These are phyloP conservation scores for Calephelis virginiensis DNA, from an alignment of 1,140 invertebrate genomes.

Conservation along the genomic window DNA sequence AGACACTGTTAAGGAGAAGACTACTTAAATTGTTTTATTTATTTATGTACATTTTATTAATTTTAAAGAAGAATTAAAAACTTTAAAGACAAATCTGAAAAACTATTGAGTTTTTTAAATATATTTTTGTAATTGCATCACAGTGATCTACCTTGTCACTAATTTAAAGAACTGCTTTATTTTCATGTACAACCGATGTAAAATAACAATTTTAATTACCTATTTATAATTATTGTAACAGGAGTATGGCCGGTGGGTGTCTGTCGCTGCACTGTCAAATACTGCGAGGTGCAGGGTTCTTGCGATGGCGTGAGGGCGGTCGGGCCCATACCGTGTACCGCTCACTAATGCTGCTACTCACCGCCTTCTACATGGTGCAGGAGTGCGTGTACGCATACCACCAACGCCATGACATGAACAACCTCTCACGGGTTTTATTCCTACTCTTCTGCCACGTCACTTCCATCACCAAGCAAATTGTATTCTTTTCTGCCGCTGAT, in stretches of 20 bases:
- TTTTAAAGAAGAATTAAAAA: too few species aligned
- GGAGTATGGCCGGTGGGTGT: conserved; percentile 25
- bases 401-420: conserved; percentile 50
- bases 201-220: too few species aligned
- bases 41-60: too few species aligned
- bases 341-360: conserved; percentile 36
- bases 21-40: too few species aligned
- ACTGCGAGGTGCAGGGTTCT: conserved; percentile 34
- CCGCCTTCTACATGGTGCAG: conserved; percentile 49
- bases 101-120: too few species aligned
- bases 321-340: conserved; percentile 38
- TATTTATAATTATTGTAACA: neutral
- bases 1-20: too few species aligned
- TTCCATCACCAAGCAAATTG: conserved; percentile 57
- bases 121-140: too few species aligned
- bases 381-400: conserved; percentile 53
- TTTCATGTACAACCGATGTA: too few species aligned
- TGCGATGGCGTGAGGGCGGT: conserved; percentile 19
- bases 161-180: too few species aligned
- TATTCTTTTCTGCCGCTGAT: conserved; percentile 47
- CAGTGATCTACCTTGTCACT: too few species aligned
- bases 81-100: too few species aligned
- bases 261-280: conserved; percentile 31
- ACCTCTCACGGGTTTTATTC: conserved; percentile 62
- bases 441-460: conserved; percentile 65